Evolutionary conservation across 2,113 vertebrate species (phyloP).

Genomic region (Sakesphorus luctuosus): DNA sequence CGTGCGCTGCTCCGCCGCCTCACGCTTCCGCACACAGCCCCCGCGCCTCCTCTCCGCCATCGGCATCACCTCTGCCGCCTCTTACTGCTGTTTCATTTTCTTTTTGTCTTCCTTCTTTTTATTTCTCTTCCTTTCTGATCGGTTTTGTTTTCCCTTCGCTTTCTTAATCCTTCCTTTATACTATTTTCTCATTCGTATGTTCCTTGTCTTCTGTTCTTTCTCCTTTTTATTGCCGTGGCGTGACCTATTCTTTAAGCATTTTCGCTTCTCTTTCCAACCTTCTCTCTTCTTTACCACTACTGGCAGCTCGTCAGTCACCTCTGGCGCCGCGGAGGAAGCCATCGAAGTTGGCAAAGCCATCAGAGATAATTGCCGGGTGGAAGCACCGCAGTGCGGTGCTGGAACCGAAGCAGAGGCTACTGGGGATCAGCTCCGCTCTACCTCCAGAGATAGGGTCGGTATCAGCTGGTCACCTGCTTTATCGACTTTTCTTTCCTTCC

Average conservation of each 20-base stretch:
- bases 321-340: accelerated
- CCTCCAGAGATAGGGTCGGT: no score
- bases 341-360: neutral
- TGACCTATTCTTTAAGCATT: neutral
- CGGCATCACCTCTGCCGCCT: neutral
- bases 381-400: neutral
- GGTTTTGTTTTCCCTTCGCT: accelerated
- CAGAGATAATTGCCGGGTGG: neutral
- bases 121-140: no score
- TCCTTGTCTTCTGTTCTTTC: neutral
- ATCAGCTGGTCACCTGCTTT: neutral
- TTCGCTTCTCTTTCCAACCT: neutral
- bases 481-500: no score
- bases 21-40: neutral
- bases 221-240: neutral
- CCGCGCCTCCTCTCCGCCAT: neutral
- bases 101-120: neutral
- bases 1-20: neutral
- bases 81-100: neutral
- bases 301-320: neutral
- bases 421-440: accelerated
- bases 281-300: neutral
- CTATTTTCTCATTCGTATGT: accelerated
- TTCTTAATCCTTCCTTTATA: neutral
- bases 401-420: neutral